These are phyloP conservation scores for Bergia sp. DNA, from an alignment of 92 coral and sea anemone genomes.

Conservation along the genomic window DNA sequence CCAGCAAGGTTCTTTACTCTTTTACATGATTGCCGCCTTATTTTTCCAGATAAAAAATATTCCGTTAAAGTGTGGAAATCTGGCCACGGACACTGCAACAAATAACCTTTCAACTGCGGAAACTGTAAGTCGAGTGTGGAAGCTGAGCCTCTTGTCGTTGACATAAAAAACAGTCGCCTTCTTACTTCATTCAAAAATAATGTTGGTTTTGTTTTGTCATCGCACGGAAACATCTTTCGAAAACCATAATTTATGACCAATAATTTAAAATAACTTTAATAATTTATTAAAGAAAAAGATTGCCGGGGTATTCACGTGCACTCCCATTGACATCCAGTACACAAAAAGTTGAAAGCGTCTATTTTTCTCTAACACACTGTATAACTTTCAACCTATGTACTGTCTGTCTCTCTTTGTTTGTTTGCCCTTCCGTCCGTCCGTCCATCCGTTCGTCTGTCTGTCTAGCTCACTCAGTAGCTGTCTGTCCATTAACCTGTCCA, in stretches of 20 bases:
- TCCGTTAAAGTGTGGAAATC: background rate
- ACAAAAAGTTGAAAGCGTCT: no score
- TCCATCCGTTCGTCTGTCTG: background rate
- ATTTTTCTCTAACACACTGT: no score
- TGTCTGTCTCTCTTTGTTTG: background rate
- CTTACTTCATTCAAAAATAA: background rate
- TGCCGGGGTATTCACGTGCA: no score
- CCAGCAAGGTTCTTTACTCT: background rate
- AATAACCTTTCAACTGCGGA: background rate
- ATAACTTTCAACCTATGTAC: background rate
- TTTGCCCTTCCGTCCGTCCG: background rate
- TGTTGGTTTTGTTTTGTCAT: background rate
- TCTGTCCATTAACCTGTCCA: background rate
- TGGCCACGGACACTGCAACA: background rate
- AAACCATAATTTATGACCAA: no score
- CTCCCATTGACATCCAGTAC: no score
- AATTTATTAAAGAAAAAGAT: no score
- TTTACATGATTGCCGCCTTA: background rate
- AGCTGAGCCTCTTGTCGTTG: no score
- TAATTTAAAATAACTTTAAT: no score
- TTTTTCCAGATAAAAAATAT: no score
- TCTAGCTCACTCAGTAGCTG: no score
- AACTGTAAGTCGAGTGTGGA: background rate
- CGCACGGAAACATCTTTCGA: no score
- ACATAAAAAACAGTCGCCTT: no score